Conservation (phyloP, 2,797 vertebrate genomes). For the Morelia viridis region DNA sequence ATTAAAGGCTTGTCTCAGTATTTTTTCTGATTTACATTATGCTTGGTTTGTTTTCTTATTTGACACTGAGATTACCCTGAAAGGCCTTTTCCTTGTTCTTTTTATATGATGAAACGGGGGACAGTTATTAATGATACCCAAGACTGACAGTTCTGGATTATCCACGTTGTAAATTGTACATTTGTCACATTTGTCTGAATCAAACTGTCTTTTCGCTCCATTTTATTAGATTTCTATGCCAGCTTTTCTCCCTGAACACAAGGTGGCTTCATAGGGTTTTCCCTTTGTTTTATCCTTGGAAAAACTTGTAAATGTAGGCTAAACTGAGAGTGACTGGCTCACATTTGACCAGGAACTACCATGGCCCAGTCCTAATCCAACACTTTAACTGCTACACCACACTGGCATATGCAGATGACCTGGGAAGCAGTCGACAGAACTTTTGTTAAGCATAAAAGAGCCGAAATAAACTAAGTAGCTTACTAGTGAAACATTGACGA, state of each 20-base stretch:
- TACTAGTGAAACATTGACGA: neutral
- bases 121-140: neutral
- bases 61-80: neutral
- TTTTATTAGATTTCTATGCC: neutral
- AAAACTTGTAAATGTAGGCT: neutral
- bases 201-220: neutral
- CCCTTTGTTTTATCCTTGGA: neutral
- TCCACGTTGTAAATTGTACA: neutral
- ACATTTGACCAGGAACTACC: neutral
- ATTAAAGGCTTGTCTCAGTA: neutral
- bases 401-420: neutral
- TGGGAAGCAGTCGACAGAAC: slow-evolving; percentile 1
- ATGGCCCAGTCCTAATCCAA: neutral
- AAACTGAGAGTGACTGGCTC: neutral
- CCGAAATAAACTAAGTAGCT: neutral
- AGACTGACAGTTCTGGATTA: neutral
- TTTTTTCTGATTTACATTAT: neutral
- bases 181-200: neutral
- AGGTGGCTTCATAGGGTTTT: neutral
- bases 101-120: neutral
- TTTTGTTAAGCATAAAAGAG: neutral
- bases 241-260: neutral
- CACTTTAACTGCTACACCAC: neutral
- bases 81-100: neutral
- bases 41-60: neutral